Evolutionary conservation across 2,113 vertebrate species (phyloP), one percentile per base, ranked within the genome.

Genomic region (Baryphthengus martii): DNA sequence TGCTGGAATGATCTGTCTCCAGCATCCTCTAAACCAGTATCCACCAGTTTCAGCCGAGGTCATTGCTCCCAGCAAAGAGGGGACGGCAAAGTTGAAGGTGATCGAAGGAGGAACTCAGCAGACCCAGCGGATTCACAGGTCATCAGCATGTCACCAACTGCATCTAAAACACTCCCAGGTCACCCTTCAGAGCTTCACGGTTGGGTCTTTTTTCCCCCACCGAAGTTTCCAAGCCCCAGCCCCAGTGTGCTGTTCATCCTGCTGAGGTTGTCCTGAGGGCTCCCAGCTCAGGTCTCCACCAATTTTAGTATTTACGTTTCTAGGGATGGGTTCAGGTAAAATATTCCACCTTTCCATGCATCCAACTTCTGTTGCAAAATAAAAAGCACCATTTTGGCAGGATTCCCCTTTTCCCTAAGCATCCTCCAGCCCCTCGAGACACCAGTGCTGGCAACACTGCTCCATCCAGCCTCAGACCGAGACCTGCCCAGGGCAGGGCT

Each of bases 401-500:
- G 49, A 52, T 0, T 55, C 37, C 13, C 40, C 29, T 89, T 66
- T 37, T 79, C 33, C 67, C 78, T 3, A 0, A 65, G 49, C 78
- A 79, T 58, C 31, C 62, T 95, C 65, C 70, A 75, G 70, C 29
- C 40, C 37, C 42, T 75, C 20, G 0, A 58, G 70, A 72, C 29
- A 66, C 14, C 42, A 28, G 21, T 1, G 15, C 84, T 84, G 68
- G 18, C 52, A 79, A 37, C 0, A 1, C 33, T 13, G 49, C 49
- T 90, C 62, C 28, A 37, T 52, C 55, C 3, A 2, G 6, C 39
- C 40, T 59, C 0, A 0, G 44, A 26, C 17, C 13, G 0, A 33
- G 21, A 72, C 37, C 35, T 55, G 87, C 23, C 56, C 6, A 17
- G 72, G 83, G 40, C 85, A 87, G 81, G 21, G 73, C 23, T 2